Evolutionary conservation across 37 sponge, comb jelly and placozoan genomes (phyloP).

Genomic region (Sycon ciliatum): DNA sequence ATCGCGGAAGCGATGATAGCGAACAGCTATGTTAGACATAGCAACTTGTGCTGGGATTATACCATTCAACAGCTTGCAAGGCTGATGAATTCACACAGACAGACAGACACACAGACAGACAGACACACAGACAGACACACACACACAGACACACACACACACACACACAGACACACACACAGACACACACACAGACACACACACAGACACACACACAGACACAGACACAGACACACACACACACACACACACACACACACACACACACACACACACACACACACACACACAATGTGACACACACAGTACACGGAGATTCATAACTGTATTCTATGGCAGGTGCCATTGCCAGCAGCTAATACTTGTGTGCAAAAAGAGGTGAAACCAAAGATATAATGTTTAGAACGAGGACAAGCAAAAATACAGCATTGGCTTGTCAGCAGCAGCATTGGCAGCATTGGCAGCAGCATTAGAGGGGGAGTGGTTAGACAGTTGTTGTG

Average conservation of each 20-base stretch:
- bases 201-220: constrained; percentile 5
- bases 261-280: constrained; percentile 14
- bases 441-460: too few relatives aligned
- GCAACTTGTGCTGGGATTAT: too few relatives aligned
- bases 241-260: constrained; percentile 21
- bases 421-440: too few relatives aligned
- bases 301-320: background rate
- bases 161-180: background rate
- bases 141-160: constrained; percentile 11
- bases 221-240: constrained; percentile 17
- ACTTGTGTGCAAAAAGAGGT: background rate
- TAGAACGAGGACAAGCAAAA: too few relatives aligned
- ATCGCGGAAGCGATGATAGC: too few relatives aligned
- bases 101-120: background rate
- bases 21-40: too few relatives aligned
- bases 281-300: background rate
- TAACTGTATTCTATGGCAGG: background rate
- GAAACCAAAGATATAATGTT: background rate
- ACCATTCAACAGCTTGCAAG: background rate
- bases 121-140: background rate
- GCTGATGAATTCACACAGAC: background rate
- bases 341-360: background rate
- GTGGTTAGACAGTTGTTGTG: too few relatives aligned
- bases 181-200: constrained; percentile 6
- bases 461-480: too few relatives aligned